Evolutionary conservation across 2,888 invertebrate genomes (phyloP), one percentile per base, ranked within the genome.

Genomic region (Acanthacorydalis orientalis): DNA sequence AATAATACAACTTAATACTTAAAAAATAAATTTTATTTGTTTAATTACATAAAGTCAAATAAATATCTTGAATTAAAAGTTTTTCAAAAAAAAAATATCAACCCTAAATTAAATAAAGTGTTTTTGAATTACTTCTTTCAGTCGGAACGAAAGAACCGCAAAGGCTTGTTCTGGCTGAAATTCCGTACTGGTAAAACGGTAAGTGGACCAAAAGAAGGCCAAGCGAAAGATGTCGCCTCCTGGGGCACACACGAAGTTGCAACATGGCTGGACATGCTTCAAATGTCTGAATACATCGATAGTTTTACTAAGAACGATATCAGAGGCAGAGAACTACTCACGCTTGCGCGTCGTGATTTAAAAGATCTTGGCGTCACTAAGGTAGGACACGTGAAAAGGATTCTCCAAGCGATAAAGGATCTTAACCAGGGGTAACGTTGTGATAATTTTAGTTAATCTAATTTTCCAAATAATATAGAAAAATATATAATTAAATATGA

Each of bases 321-420:
- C 57, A 79, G 90, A 33, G 96, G 95, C 1, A 74, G 84, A 34
- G 95, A 95, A 62, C 71, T 96, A 32, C 71, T 93, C 4, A 80
- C 85, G 1, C 68, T 97, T 49, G 91, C 91, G 2, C 71, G 93
- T 46, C 71, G 91, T 12, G 89, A 90, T 63, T 72, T 89, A 4
- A 80, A 91, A 62, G 96, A 96, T 54, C 73, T 96, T 42, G 95
- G 95, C 8, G 83, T 96, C 47, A 83, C 83, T 9, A 96, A 96
- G 69, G 89, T 96, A 45, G 96, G 96, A 1, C 96, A 96, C 64
- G 83, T 95, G 32, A 96, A 96, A 68, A 77, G 96, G 59, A 87
- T 97, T 55, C 77, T 92, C 53, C 89, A 91, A 64, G 91, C 88
- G 16, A 88, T 93, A 52, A 87, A 88, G 67, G 92, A 93, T 64